Evolutionary conservation across 2,113 vertebrate species (phyloP).

Genomic region (Erinaceus europaeus): DNA sequence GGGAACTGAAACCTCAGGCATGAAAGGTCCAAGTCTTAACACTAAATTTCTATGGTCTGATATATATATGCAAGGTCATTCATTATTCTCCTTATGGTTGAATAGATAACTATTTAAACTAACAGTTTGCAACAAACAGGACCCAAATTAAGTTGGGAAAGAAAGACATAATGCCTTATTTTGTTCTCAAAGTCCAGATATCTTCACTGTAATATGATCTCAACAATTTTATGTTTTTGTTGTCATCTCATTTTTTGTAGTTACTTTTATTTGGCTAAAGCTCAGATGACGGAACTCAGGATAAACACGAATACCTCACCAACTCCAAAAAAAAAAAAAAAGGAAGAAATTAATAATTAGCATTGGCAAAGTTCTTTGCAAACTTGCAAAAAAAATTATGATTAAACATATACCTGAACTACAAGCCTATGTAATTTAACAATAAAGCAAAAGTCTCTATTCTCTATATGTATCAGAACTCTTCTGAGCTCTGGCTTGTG

Average conservation of each 20-base stretch:
- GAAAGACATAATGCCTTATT: not conserved
- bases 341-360: not conserved
- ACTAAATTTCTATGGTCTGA: not conserved
- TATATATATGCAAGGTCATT: not conserved
- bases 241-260: not conserved
- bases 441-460: not conserved
- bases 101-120: not conserved
- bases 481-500: no score
- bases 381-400: not conserved
- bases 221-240: no score
- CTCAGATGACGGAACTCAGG: not conserved
- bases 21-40: no score
- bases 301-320: not conserved
- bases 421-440: not conserved
- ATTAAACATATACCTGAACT: not conserved
- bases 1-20: no score
- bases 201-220: not conserved
- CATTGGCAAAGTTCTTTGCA: not conserved
- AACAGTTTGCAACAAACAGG: not conserved
- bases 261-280: not conserved
- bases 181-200: not conserved
- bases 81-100: not conserved
- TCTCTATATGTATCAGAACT: no score
- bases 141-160: not conserved
- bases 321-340: not conserved